These are phyloP conservation scores for Tiphia femorata DNA, from an alignment of 2,888 invertebrate genomes.

Conservation along the genomic window DNA sequence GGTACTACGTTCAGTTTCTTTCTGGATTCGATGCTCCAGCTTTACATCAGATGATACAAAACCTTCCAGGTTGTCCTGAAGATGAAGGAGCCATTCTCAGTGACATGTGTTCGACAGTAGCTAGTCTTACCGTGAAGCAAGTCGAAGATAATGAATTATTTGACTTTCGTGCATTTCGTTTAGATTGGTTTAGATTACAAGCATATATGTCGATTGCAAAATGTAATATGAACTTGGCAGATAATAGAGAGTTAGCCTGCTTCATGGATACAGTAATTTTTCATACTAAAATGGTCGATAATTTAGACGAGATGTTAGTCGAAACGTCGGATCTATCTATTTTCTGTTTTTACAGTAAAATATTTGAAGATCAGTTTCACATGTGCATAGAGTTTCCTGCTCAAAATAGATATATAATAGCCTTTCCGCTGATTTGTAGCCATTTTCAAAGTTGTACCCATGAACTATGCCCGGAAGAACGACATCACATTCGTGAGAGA, in stretches of 20 bases:
- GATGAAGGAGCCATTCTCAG: constrained; percentile 96
- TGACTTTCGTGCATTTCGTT: constrained; percentile 93
- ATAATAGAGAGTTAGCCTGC: constrained; percentile 88
- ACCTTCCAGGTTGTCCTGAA: constrained; percentile 87
- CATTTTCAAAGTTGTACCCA: constrained; percentile 99
- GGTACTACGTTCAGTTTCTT: constrained; percentile 97
- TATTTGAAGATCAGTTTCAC: constrained; percentile 98
- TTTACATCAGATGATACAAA: constrained; percentile 86
- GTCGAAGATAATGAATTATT: constrained; percentile 96
- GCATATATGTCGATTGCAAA: constrained; percentile 91
- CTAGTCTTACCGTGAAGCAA: constrained; percentile 89
- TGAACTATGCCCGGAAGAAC: constrained; percentile 97
- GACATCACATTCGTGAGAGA: constrained; percentile 95
- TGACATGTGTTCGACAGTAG: constrained; percentile 90
- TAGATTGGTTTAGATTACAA: constrained; percentile 98
- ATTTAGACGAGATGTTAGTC: constrained; percentile 94
- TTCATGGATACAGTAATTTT: constrained; percentile 96
- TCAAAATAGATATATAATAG: constrained; percentile 97
- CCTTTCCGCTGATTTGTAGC: constrained; percentile 97
- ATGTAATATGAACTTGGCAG: constrained; percentile 82
- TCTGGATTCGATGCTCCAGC: constrained; percentile 96
- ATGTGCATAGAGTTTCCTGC: constrained; percentile 99
- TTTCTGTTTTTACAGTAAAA: constrained; percentile 97
- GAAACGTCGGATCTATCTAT: constrained; percentile 98
- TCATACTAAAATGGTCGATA: constrained; percentile 98